Evolutionary conservation across 2,888 invertebrate genomes (phyloP).

Genomic region (Eubasilissa splendida): DNA sequence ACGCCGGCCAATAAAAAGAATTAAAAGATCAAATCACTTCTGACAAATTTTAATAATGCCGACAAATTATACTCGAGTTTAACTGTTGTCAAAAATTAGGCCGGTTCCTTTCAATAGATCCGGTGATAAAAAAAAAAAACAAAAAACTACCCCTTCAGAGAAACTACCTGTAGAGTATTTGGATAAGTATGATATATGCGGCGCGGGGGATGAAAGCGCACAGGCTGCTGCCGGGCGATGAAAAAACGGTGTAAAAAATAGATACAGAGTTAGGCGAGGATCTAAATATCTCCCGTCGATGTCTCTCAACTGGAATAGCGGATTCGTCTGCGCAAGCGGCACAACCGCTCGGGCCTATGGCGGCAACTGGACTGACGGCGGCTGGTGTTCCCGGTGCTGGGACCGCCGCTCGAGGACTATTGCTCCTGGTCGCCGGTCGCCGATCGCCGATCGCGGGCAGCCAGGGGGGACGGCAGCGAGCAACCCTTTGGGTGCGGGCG

Average conservation of each 20-base stretch:
- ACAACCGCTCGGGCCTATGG: conserved; percentile 26
- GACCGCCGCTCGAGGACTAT: background rate
- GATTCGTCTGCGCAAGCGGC: background rate
- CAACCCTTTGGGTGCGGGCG: conserved; percentile 18
- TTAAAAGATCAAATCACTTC: conserved; percentile 8
- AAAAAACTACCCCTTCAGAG: conserved; percentile 32
- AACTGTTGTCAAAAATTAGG: conserved; percentile 18
- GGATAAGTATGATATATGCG: conserved; percentile 41
- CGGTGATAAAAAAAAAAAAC: background rate
- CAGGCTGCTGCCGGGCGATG: background rate
- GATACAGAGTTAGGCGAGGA: conserved; percentile 3
- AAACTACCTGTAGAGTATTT: conserved; percentile 32
- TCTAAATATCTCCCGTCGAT: conserved; percentile 19
- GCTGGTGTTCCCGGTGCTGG: background rate
- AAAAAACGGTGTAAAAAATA: conserved; percentile 30
- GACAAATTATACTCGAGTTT: conserved; percentile 7
- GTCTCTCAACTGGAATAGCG: conserved; percentile 13
- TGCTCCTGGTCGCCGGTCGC: background rate
- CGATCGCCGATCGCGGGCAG: background rate
- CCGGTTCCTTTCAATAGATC: conserved; percentile 2
- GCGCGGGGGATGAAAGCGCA: conserved; percentile 33
- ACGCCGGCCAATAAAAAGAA: conserved; percentile 1
- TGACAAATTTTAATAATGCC: background rate
- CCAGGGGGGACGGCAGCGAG: background rate
- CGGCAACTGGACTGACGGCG: conserved; percentile 14